Conservation (phyloP, 1,140 invertebrate species). For the Nebria ingens region DNA sequence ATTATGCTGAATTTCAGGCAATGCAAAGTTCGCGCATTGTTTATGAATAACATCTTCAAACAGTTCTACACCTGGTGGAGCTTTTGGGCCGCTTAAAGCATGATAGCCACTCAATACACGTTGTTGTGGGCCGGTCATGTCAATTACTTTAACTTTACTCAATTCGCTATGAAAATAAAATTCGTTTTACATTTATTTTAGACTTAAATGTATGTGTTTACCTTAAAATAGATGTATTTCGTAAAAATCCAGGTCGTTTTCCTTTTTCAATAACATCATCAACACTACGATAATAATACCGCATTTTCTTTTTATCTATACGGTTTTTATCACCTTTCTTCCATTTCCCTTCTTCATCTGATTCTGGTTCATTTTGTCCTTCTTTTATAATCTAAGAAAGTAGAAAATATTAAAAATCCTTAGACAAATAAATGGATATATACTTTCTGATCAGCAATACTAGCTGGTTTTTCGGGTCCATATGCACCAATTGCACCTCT, state of each 20-base stretch:
- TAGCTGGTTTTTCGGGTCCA: constrained; percentile 59
- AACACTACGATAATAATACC: constrained; percentile 83
- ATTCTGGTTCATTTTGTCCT: constrained; percentile 43
- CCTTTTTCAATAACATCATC: constrained; percentile 89
- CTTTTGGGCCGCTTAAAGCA: constrained; percentile 58
- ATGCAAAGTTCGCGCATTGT: constrained; percentile 50
- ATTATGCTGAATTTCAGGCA: constrained; percentile 90
- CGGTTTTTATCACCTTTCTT: constrained; percentile 35
- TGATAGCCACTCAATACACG: constrained; percentile 91
- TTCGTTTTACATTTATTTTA: too few relatives aligned
- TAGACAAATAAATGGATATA: not conserved
- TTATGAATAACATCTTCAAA: constrained; percentile 50
- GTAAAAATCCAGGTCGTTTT: constrained; percentile 42
- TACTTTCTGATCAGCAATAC: constrained; percentile 31
- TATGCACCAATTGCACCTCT: constrained; percentile 87
- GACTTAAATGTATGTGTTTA: too few relatives aligned
- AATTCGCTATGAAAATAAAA: constrained; percentile 38
- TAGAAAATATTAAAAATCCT: not conserved
- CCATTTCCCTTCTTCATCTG: constrained; percentile 49
- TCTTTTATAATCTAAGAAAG: constrained; percentile 17
- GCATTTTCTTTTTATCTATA: constrained; percentile 39
- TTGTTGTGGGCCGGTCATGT: constrained; percentile 95
- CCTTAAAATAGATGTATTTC: not conserved
- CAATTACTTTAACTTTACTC: constrained; percentile 92
- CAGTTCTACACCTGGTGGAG: constrained; percentile 43